These are phyloP conservation scores for Rhombomys opimus DNA, from an alignment of 2,113 vertebrate species.

Conservation along the genomic window DNA sequence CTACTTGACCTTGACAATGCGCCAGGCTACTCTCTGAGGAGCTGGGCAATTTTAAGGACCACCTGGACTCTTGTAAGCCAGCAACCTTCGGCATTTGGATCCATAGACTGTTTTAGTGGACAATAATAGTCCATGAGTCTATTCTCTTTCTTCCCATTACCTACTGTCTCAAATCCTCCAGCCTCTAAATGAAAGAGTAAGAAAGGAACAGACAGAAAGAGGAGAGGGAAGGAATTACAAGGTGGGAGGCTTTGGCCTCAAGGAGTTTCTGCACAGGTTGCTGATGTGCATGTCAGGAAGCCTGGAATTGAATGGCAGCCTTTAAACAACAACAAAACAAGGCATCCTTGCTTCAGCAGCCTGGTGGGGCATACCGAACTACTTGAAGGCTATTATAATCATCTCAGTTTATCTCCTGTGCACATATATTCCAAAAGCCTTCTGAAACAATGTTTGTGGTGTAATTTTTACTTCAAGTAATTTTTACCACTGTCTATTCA, in stretches of 20 bases:
- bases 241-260: not conserved
- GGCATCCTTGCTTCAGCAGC: not conserved
- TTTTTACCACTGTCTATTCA: slow-evolving; percentile 68
- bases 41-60: not conserved
- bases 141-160: not conserved
- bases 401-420: not conserved
- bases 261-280: not conserved
- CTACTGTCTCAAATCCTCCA: not conserved
- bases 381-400: not conserved
- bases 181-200: not conserved
- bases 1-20: not conserved
- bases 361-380: not conserved
- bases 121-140: not conserved
- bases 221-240: not conserved
- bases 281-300: rapidly evolving
- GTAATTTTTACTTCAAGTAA: slow-evolving; percentile 66
- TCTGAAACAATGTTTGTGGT: slow-evolving; percentile 73
- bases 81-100: not conserved
- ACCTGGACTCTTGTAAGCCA: not conserved
- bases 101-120: not conserved
- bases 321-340: not conserved
- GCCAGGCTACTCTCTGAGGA: not conserved
- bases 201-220: not conserved
- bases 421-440: not conserved
- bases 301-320: not conserved